phyloP scores from a whole-genome alignment of 1,140 invertebrate genomes.

The Drosophila serrata region DNA sequence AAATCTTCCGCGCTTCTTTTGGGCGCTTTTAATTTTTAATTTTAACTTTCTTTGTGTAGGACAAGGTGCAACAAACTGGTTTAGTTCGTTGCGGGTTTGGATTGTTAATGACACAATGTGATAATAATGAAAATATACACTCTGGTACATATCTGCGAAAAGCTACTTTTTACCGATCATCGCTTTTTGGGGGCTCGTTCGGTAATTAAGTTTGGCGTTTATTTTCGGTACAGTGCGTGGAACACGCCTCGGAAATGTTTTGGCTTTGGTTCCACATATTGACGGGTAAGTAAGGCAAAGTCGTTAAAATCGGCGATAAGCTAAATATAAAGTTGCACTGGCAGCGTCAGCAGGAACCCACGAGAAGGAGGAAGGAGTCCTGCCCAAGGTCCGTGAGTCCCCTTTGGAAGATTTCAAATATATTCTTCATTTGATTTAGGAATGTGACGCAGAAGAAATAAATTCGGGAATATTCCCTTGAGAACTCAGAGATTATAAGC shows the following conservation, averaged over 20 bases:
- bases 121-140: conserved; percentile 63
- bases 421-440: conserved; percentile 2
- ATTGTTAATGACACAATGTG: conserved; percentile 63
- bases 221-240: conserved; percentile 45
- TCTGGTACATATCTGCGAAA: conserved; percentile 37
- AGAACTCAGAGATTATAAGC: not conserved
- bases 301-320: conserved; percentile 54
- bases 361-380: conserved; percentile 18
- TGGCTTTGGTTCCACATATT: conserved; percentile 36
- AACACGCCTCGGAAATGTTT: conserved; percentile 70
- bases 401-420: not conserved
- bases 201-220: conserved; percentile 69
- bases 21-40: conserved; percentile 68
- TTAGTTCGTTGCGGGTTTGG: conserved; percentile 42
- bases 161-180: conserved; percentile 47
- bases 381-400: conserved; percentile 10
- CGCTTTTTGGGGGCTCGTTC: conserved; percentile 77
- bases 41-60: conserved; percentile 79
- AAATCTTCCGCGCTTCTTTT: conserved; percentile 53
- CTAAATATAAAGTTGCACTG: conserved; percentile 63
- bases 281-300: conserved; percentile 70
- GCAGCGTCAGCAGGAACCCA: conserved; percentile 7
- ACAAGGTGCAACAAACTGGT: conserved; percentile 57
- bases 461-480: not conserved
- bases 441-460: not conserved